These are phyloP conservation scores for Solea solea DNA, from an alignment of 2,113 vertebrate species.

Conservation along the genomic window DNA sequence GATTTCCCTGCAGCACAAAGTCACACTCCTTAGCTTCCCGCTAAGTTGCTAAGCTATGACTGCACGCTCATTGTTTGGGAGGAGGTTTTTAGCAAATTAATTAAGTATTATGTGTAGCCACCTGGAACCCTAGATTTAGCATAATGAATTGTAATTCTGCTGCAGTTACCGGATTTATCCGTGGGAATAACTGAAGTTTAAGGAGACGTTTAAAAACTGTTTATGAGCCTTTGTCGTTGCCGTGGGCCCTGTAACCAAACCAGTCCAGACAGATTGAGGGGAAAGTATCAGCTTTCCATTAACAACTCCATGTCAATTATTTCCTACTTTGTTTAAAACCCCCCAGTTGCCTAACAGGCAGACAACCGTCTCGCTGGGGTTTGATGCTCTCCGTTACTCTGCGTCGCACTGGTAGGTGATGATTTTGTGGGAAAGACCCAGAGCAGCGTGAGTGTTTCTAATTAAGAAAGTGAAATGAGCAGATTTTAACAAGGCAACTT, in stretches of 20 bases:
- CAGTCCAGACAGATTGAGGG: constrained; percentile 40
- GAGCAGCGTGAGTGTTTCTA: constrained; percentile 44
- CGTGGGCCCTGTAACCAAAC: constrained; percentile 45
- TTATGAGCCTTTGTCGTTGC: constrained; percentile 24
- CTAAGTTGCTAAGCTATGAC: background rate
- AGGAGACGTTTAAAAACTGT: constrained; percentile 12
- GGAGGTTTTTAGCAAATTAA: background rate
- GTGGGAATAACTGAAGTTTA: background rate
- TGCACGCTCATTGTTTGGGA: background rate
- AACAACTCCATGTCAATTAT: constrained; percentile 23
- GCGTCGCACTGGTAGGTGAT: constrained; percentile 22
- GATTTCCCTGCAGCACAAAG: background rate
- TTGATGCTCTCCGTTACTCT: constrained; percentile 2
- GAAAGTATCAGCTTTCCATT: constrained; percentile 49
- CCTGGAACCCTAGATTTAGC: background rate
- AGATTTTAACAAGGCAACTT: constrained; percentile 69
- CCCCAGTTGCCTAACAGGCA: constrained; percentile 10
- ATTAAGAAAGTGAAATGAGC: constrained; percentile 69
- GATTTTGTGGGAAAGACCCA: constrained; percentile 45
- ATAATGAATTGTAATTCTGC: background rate
- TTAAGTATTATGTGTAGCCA: background rate
- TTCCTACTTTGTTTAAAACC: constrained; percentile 48
- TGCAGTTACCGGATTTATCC: background rate
- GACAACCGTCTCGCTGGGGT: background rate
- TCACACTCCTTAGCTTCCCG: background rate